These are phyloP conservation scores for Octopus sinensis DNA, from an alignment of 1,140 invertebrate species.

Conservation along the genomic window DNA sequence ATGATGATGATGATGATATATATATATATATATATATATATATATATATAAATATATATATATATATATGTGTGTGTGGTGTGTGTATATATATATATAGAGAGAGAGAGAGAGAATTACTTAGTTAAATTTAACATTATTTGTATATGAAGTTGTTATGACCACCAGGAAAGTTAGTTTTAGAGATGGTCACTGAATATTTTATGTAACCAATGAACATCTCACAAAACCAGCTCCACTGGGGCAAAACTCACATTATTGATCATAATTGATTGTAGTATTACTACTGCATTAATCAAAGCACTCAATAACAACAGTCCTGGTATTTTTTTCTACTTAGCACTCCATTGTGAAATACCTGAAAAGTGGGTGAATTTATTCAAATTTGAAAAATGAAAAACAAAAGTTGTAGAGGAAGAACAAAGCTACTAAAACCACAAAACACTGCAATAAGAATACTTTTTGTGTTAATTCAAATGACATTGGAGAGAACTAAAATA, in stretches of 20 bases:
- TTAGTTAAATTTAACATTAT: no score
- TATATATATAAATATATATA: conserved; percentile 3
- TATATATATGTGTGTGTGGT: neutral
- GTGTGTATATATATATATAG: neutral
- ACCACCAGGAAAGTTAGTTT: neutral
- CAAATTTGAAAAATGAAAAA: neutral
- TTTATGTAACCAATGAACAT: neutral
- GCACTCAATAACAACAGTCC: neutral
- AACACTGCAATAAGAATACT: no score
- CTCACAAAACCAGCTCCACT: conserved; percentile 2
- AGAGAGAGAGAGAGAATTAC: no score
- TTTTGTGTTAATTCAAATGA: no score
- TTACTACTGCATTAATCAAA: no score
- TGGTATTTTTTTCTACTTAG: neutral
- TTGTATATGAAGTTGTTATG: no score
- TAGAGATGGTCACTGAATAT: conserved; percentile 9
- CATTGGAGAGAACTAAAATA: no score
- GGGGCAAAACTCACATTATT: neutral
- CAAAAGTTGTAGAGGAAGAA: neutral
- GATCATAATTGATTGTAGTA: neutral
- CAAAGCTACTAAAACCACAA: no score
- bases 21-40: neutral
- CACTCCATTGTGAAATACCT: neutral
- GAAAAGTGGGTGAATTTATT: neutral
- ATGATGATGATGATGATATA: no score